These are phyloP conservation scores for Apomyelois bistriatella DNA, from an alignment of 2,888 invertebrate species.

Conservation along the genomic window DNA sequence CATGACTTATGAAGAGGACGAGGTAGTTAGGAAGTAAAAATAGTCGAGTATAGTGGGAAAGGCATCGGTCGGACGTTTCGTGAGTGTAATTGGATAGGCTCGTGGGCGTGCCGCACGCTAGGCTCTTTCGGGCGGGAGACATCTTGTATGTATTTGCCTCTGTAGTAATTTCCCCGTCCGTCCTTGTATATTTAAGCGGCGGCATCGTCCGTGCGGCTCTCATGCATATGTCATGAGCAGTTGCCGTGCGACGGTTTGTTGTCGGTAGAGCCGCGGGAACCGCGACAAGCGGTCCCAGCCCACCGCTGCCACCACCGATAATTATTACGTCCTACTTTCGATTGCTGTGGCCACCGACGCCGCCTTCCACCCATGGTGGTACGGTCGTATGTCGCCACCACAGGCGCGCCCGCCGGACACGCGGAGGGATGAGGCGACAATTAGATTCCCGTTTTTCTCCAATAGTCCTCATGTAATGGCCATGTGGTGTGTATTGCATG, in stretches of 20 bases:
- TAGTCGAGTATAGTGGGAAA: conserved; percentile 56
- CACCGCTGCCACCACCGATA: conserved; percentile 54
- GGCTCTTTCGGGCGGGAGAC: conserved; percentile 46
- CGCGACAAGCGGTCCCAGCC: conserved; percentile 54
- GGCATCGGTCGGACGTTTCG: conserved; percentile 58
- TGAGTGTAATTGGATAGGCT: conserved; percentile 61
- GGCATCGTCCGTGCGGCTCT: conserved; percentile 62
- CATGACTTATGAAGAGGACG: conserved; percentile 65
- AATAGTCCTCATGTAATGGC: conserved; percentile 46
- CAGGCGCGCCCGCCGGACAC: conserved; percentile 30
- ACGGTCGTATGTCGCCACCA: conserved; percentile 28
- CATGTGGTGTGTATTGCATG: conserved; percentile 59
- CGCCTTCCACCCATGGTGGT: conserved; percentile 33
- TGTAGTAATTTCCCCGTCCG: conserved; percentile 69
- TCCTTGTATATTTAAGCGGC: conserved; percentile 74
- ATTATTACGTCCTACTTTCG: conserved; percentile 73
- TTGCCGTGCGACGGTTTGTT: conserved; percentile 78
- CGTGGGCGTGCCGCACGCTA: conserved; percentile 61
- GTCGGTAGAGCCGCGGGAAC: conserved; percentile 72
- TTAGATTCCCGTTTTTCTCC: conserved; percentile 63
- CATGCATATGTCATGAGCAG: conserved; percentile 80
- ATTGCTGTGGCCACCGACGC: conserved; percentile 61
- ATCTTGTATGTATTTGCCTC: conserved; percentile 73
- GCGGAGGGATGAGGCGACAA: conserved; percentile 69
- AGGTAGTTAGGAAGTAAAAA: conserved; percentile 54